Evolutionary conservation across 2,113 vertebrate species (phyloP).

Genomic region (Lepisosteus oculatus): DNA sequence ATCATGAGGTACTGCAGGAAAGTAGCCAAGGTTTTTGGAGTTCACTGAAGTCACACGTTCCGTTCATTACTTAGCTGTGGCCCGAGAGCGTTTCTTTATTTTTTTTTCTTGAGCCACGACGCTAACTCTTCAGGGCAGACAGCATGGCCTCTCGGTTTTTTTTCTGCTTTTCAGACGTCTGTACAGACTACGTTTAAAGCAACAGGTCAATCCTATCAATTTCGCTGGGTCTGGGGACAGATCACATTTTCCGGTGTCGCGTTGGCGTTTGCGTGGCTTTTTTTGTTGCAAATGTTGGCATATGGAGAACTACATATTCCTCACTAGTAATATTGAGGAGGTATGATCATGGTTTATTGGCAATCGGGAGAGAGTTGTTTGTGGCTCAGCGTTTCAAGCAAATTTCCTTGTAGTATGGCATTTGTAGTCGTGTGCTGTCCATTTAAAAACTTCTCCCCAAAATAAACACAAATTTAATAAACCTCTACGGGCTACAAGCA

Average conservation of each 20-base stretch:
- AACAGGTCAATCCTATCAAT: slow-evolving; percentile 21
- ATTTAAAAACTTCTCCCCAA: background rate
- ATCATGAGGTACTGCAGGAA: no score
- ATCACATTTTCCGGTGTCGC: background rate
- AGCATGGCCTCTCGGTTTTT: background rate
- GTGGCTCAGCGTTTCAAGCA: background rate
- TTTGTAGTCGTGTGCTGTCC: background rate
- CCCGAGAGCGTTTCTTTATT: background rate
- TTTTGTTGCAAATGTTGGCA: no score
- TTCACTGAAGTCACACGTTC: slow-evolving; percentile 13
- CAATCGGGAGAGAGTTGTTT: no score
- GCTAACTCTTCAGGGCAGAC: background rate
- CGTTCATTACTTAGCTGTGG: background rate
- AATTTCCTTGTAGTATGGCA: background rate
- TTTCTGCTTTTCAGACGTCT: no score
- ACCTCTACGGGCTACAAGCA: background rate
- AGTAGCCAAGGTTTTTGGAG: slow-evolving; percentile 26
- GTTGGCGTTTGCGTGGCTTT: no score
- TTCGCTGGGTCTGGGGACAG: background rate
- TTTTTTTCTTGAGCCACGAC: no score
- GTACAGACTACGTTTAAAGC: background rate
- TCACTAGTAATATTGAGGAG: no score
- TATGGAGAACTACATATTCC: no score
- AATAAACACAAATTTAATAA: no score
- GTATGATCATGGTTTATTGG: no score